Evolutionary conservation across 2,113 vertebrate genomes (phyloP).

Genomic region (Lichenostomus cassidix): DNA sequence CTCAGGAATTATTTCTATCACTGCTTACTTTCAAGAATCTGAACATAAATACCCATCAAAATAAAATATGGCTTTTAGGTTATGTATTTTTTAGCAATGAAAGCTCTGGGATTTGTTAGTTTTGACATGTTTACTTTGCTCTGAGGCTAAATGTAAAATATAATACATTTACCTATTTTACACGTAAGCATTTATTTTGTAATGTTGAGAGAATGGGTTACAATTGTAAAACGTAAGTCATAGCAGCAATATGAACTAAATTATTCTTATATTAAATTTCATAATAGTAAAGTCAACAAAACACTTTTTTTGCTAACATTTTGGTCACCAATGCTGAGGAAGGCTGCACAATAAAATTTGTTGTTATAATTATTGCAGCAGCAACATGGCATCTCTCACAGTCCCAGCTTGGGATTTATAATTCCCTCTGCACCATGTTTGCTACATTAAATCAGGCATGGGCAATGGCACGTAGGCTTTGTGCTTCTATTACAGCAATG

Average conservation of each 20-base stretch:
- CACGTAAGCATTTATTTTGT: background rate
- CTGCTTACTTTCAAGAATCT: background rate
- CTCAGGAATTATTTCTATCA: background rate
- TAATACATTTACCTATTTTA: background rate
- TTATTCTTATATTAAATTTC: background rate
- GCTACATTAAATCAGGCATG: background rate
- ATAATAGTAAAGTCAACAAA: background rate
- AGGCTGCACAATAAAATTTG: background rate
- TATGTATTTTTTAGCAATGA: background rate
- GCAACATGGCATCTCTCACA: accelerated
- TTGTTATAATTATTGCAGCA: background rate
- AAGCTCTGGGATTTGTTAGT: background rate
- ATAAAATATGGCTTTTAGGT: background rate
- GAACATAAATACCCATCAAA: constrained; percentile 26
- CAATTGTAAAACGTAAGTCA: background rate
- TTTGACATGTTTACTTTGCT: constrained; percentile 20
- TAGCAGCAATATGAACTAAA: background rate
- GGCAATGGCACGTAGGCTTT: background rate
- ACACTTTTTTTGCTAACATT: background rate
- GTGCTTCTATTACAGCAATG: background rate
- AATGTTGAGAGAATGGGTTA: background rate
- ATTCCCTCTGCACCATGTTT: background rate
- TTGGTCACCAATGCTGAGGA: background rate
- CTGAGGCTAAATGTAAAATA: background rate
- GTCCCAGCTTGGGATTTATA: background rate